phyloP scores from a whole-genome alignment of 35 echinoderm and acorn worm species.

The Lytechinus pictus region DNA sequence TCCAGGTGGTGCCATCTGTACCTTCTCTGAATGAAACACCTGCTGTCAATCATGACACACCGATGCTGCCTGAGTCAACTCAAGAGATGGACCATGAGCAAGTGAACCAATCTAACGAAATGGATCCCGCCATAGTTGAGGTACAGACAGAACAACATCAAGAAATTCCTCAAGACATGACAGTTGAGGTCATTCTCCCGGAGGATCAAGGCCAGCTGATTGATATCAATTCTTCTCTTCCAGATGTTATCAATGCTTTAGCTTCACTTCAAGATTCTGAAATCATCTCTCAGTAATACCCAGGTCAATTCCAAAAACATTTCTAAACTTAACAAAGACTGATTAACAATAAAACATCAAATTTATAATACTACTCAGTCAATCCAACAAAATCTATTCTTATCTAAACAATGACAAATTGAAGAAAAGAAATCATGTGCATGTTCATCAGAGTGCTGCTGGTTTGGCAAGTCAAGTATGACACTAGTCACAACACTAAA shows the following conservation, averaged over 20 bases:
- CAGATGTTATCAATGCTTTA: slow-evolving; percentile 47
- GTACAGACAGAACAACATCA: background rate
- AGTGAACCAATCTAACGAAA: background rate
- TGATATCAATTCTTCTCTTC: background rate
- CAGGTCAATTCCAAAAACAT: background rate
- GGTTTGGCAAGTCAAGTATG: no score
- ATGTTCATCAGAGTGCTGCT: no score
- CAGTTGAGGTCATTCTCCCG: background rate
- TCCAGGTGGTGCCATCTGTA: slow-evolving; percentile 34
- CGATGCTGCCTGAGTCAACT: background rate
- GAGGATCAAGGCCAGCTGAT: background rate
- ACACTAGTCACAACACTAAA: background rate
- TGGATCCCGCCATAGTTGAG: background rate
- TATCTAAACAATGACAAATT: no score
- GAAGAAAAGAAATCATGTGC: no score
- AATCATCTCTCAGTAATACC: background rate
- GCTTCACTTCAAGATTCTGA: slow-evolving; percentile 27
- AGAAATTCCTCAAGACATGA: slow-evolving; percentile 7
- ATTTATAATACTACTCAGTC: no score
- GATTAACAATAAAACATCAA: no score
- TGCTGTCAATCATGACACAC: background rate
- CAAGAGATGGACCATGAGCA: background rate
- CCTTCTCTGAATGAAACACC: background rate
- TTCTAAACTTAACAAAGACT: no score
- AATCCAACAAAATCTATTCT: no score